Base-by-base conservation (phyloP, 2,888 invertebrate species). In the Creontiades dilutus region DNA sequence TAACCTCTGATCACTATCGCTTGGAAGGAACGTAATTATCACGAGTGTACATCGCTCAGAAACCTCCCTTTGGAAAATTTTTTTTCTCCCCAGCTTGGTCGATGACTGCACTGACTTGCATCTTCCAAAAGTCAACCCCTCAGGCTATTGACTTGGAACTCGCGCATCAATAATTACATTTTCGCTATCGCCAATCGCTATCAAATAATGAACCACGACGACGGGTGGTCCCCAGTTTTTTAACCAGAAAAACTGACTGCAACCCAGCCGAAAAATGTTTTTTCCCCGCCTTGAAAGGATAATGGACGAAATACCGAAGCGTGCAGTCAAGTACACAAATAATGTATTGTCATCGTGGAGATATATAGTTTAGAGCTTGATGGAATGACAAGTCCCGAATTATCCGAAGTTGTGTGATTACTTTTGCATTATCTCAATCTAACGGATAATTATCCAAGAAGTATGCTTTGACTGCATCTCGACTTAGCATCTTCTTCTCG, bases 121-220 rank as follows among this genome's bases (percentile, higher is more conserved):
- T 57, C 57, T 57, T 57, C 57, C 57, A 14, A 57, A 57, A 57
- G 16, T 57, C 57, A 57, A 16, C 57, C 57, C 57, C 57, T 57
- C 57, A 57, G 57, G 57, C 57, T n/a, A 57, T 57, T n/a, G 57
- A 57, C 57, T 16, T 57, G n/a, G n/a, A 57, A 57, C 57, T 57
- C 57, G 57, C 57, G 57, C 57, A 57, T 57, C 57, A 57, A 16
- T 57, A 57, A 57, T 57, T 57, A 57, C 57, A 57, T 57, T 57
- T 57, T 57, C 57, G 57, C 57, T 57, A 57, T 57, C 57, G n/a
- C n/a, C 57, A 1, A n/a, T n/a, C 19, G n/a, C 57, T 57, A 57
- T 57, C 57, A 57, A 57, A 57, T 57, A 57, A 57, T 57, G 57
- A 57, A 16, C n/a, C 57, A n/a, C 16, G n/a, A 57, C 57, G n/a